Conservation (phyloP, 2,888 invertebrate genomes). For the Pheosia gnoma region DNA sequence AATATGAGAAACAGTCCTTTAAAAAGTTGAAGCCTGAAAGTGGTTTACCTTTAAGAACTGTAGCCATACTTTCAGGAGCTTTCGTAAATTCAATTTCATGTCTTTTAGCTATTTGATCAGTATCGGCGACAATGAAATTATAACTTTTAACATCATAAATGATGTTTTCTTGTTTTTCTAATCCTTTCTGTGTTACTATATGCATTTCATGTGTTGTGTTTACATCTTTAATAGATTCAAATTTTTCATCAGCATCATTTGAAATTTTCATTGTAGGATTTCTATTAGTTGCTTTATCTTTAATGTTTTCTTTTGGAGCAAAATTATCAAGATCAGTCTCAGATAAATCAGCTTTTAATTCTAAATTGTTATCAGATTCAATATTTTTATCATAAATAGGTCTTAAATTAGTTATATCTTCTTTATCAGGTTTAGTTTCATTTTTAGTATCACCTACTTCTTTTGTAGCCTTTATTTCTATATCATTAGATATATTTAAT, state of each 20-base stretch:
- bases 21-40: not conserved
- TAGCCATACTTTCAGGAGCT: not conserved
- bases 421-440: conserved; percentile 11
- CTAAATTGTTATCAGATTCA: conserved; percentile 12
- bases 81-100: conserved; percentile 8
- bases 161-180: conserved; percentile 8
- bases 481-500: conserved; percentile 16
- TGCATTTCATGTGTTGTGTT: conserved; percentile 4
- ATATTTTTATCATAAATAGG: not conserved
- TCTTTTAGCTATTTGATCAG: conserved; percentile 6
- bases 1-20: no score
- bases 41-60: conserved; percentile 14
- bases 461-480: conserved; percentile 19
- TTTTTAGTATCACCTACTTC: conserved; percentile 4
- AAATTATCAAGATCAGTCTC: not conserved
- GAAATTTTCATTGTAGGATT: not conserved
- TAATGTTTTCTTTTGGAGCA: not conserved
- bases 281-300: conserved; percentile 5
- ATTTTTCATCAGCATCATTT: conserved; percentile 3
- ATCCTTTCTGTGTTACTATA: conserved; percentile 8
- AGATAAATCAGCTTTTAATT: conserved; percentile 10
- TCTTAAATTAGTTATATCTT: not conserved
- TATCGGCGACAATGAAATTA: conserved; percentile 22
- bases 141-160: conserved; percentile 9
- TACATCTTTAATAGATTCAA: not conserved